Evolutionary conservation across 2,113 vertebrate genomes (phyloP).

Genomic region (Tachycineta bicolor): DNA sequence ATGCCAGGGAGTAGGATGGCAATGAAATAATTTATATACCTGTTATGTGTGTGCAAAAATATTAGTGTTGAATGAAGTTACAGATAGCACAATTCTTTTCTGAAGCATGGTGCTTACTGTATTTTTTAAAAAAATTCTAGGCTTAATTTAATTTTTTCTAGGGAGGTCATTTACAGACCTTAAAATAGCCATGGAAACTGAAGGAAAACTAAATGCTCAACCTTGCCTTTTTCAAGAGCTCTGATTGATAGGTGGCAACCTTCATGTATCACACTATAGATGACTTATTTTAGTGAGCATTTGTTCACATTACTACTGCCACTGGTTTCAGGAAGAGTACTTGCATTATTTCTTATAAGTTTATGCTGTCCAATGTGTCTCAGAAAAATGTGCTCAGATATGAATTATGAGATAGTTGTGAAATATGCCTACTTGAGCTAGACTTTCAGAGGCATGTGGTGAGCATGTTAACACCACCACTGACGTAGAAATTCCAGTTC

Average conservation of each 20-base stretch:
- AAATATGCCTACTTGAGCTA: background rate
- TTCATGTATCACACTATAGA: background rate
- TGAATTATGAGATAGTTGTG: background rate
- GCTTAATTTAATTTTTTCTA: background rate
- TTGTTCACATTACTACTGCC: background rate
- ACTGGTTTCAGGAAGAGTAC: background rate
- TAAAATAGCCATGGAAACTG: conserved; percentile 6
- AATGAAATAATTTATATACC: background rate
- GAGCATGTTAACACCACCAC: background rate
- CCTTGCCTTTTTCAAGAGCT: background rate
- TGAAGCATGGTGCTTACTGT: background rate
- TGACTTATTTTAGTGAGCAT: background rate
- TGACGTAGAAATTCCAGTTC: background rate
- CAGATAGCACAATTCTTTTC: background rate
- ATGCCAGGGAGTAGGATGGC: background rate
- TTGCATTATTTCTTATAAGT: background rate
- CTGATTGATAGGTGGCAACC: background rate
- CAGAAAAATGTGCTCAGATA: background rate
- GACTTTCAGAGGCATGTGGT: background rate
- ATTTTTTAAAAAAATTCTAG: background rate
- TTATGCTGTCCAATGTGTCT: background rate
- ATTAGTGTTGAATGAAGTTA: background rate
- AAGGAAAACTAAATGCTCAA: background rate
- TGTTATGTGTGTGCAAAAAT: background rate
- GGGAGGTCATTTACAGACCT: background rate